These are phyloP conservation scores for Eucera pruinosa DNA, from an alignment of 2,888 invertebrate genomes.

Conservation along the genomic window DNA sequence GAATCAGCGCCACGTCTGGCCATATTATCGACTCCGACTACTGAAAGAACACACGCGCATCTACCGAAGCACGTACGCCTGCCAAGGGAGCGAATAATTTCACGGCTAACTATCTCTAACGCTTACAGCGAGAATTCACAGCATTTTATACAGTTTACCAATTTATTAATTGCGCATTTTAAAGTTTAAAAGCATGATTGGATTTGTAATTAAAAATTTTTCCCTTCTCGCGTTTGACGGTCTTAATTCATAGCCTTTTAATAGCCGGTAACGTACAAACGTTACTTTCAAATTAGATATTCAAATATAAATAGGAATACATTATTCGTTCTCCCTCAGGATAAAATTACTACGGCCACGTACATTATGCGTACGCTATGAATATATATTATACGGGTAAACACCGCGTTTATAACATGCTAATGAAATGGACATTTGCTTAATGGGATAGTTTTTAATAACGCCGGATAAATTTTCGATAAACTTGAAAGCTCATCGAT, in stretches of 20 bases:
- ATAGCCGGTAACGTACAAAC: too few species aligned
- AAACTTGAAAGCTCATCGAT: not conserved
- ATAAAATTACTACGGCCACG: conserved; percentile 1
- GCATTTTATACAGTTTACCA: conserved; percentile 2
- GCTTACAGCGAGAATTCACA: not conserved
- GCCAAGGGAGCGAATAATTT: conserved; percentile 40
- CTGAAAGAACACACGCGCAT: conserved; percentile 62
- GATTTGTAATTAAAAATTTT: not conserved
- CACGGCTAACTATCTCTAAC: conserved; percentile 17
- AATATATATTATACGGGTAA: not conserved
- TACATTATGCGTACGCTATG: not conserved
- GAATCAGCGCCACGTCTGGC: conserved; percentile 58
- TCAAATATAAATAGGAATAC: not conserved
- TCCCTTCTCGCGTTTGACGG: not conserved
- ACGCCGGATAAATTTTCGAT: not conserved
- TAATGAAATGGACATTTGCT: not conserved
- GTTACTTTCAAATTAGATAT: not conserved
- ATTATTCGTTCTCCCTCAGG: not conserved
- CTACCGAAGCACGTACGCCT: conserved; percentile 55
- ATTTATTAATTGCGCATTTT: not conserved
- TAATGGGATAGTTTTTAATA: not conserved
- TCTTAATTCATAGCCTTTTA: conserved; percentile 7
- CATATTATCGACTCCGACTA: conserved; percentile 64
- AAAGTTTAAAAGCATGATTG: not conserved
- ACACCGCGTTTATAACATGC: not conserved